Conservation (phyloP, 2,888 invertebrate genomes). For the Mesoligia furuncula region DNA sequence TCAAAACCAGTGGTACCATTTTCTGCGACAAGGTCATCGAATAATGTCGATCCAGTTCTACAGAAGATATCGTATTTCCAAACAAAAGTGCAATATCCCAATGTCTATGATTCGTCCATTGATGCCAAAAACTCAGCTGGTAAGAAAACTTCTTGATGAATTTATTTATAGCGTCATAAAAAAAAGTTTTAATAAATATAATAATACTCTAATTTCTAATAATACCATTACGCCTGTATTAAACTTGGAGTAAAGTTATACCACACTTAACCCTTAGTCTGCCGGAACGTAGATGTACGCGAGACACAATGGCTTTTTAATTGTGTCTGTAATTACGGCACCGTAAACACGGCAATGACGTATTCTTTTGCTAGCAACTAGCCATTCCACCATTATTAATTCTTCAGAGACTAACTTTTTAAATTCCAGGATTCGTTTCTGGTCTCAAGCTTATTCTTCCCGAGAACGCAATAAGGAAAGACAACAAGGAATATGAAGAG, state of each 20-base stretch:
- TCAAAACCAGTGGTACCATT: conserved; percentile 88
- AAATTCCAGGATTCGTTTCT: conserved; percentile 92
- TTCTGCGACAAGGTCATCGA: conserved; percentile 81
- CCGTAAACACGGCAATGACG: neutral
- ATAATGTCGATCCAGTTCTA: conserved; percentile 78
- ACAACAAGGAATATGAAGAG: conserved; percentile 95
- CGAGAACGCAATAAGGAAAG: conserved; percentile 93
- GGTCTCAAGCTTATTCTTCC: conserved; percentile 95
- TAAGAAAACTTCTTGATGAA: conserved; percentile 61
- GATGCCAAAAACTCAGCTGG: conserved; percentile 92
- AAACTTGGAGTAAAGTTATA: neutral
- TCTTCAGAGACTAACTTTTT: neutral
- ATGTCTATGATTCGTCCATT: conserved; percentile 96
- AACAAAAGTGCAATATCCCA: conserved; percentile 93
- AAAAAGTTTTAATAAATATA: too few relatives aligned
- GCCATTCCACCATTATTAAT: neutral
- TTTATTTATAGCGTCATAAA: too few relatives aligned
- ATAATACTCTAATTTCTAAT: neutral
- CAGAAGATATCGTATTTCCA: conserved; percentile 86
- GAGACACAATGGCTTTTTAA: too few relatives aligned
- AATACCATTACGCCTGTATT: neutral
- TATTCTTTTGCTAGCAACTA: neutral
- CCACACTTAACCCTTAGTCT: too few relatives aligned
- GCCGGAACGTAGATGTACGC: too few relatives aligned
- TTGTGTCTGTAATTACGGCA: too few relatives aligned